A percentile compares a stretch with the other conserved stretches of the same genome.
phyloP scores from a whole-genome alignment of 2,888 invertebrate genomes.

The Philaethria dido region DNA sequence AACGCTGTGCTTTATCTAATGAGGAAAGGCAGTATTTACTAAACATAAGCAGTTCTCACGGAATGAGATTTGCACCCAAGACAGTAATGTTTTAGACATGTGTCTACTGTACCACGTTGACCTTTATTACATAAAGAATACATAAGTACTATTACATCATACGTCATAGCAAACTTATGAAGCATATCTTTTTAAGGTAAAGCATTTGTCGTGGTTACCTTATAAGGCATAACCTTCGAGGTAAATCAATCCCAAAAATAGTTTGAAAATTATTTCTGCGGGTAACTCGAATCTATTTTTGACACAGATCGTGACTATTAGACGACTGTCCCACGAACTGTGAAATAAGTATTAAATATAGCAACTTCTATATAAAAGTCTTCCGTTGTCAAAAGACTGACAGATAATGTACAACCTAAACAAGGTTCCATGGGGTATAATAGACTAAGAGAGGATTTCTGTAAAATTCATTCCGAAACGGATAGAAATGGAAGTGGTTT shows the following conservation, averaged over 20 bases:
- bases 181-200: constrained; percentile 19
- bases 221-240: constrained; percentile 38
- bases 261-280: constrained; percentile 50
- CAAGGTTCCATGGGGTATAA: too few relatives aligned
- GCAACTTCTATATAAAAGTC: too few relatives aligned
- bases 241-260: constrained; percentile 51
- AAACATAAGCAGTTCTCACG: too few relatives aligned
- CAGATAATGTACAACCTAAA: too few relatives aligned
- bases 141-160: constrained; percentile 6
- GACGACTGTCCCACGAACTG: constrained; percentile 14
- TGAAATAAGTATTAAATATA: constrained; percentile 21
- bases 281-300: constrained; percentile 52
- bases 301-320: constrained; percentile 52
- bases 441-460: too few relatives aligned
- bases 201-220: constrained; percentile 30
- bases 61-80: too few relatives aligned
- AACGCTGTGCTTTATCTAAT: background rate
- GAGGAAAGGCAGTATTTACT: background rate
- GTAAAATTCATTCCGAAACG: too few relatives aligned
- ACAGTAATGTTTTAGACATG: background rate
- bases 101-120: background rate
- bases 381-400: too few relatives aligned
- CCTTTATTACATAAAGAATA: constrained; percentile 30
- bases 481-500: too few relatives aligned
- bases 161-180: background rate